Evolutionary conservation across 2,797 vertebrate species (phyloP), one percentile per base, ranked within the genome.

Genomic region (Tenualosa thibaudeaui): DNA sequence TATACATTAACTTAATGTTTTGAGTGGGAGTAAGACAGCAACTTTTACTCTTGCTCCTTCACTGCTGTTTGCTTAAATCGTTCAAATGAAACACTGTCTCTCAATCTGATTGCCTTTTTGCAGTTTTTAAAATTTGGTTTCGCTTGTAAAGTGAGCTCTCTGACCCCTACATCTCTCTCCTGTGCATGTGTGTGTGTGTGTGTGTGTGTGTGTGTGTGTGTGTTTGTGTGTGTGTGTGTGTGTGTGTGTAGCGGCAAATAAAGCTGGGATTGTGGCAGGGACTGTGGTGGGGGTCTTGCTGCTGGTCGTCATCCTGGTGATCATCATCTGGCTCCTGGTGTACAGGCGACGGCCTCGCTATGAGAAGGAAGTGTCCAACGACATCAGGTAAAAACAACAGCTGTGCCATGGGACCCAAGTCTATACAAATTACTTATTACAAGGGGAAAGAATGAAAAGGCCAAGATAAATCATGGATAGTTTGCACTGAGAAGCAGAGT

Each of bases 211-310:
- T 89, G 81, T 91, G 89, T 82, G 13, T 75, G 37, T 86, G 81
- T 81, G 46, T 83, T 81, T 84, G 65, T 81, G 82, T 85, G 83
- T 75, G 56, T 86, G 81, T 83, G 53, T 83, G 83, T 84, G 65
- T 65, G 78, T 85, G 83, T 84, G 81, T 81, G 37, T 94, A 96
- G 97, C 96, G 81, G 91, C 92, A 8, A 93, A 92, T 89, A 92
- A 92, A 60, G 91, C 95, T 0, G 97, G 95, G 3, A 90, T 98
- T 87, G 96, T 98, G 17, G 90, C 94, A 0, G 97, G 96, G 40
- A 94, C 95, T 0, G 84, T 96, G 19, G 92, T 97, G 88, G 96
- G 96, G 12, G 93, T 94, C 2, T 85, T 97, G 53, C 95, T 99
- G 84, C 89, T 96, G 22, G 78, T 96, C 89, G 87, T 94, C 68